A percentile compares a stretch with the other conserved stretches of the same genome.
phyloP scores from a whole-genome alignment of 1,140 invertebrate genomes.

The Chlorops oryzae region DNA sequence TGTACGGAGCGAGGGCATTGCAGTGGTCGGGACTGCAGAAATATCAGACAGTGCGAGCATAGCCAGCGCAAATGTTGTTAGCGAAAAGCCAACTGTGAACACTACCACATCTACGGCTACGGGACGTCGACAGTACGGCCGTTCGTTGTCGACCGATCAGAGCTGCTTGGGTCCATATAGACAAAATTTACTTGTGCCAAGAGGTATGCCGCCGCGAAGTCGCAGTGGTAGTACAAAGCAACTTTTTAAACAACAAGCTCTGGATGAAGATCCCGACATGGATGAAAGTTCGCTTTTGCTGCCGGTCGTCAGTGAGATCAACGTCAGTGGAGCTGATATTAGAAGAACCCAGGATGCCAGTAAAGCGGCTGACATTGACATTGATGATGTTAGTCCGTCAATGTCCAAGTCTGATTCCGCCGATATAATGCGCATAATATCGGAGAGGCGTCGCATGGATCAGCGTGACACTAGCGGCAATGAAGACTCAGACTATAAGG shows the following conservation, averaged over 20 bases:
- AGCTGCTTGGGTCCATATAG: constrained; percentile 20
- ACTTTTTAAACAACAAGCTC: constrained; percentile 45
- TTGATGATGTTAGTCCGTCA: constrained; percentile 7
- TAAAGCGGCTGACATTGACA: constrained; percentile 4
- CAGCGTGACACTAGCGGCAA: constrained; percentile 37
- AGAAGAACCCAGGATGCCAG: constrained; percentile 1
- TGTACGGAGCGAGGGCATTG: constrained; percentile 37
- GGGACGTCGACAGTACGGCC: constrained; percentile 31
- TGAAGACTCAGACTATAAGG: constrained; percentile 43
- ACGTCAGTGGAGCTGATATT: constrained; percentile 6
- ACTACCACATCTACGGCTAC: constrained; percentile 10
- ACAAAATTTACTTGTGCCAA: constrained; percentile 37
- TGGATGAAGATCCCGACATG: constrained; percentile 43
- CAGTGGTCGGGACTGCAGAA: constrained; percentile 20
- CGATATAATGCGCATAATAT: constrained; percentile 45
- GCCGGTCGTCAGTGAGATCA: constrained; percentile 18
- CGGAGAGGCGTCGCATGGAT: constrained; percentile 43
- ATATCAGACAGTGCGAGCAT: constrained; percentile 11
- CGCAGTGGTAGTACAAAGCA: constrained; percentile 47
- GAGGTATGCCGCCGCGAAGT: constrained; percentile 43
- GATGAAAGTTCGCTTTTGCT: constrained; percentile 42
- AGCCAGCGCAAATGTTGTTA: constrained; percentile 12
- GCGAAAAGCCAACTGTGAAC: constrained; percentile 11
- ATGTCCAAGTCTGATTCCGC: constrained; percentile 39
- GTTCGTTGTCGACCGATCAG: constrained; percentile 42